phyloP scores from a whole-genome alignment of 2,888 invertebrate species.

The Lacanobia wlatinum region DNA sequence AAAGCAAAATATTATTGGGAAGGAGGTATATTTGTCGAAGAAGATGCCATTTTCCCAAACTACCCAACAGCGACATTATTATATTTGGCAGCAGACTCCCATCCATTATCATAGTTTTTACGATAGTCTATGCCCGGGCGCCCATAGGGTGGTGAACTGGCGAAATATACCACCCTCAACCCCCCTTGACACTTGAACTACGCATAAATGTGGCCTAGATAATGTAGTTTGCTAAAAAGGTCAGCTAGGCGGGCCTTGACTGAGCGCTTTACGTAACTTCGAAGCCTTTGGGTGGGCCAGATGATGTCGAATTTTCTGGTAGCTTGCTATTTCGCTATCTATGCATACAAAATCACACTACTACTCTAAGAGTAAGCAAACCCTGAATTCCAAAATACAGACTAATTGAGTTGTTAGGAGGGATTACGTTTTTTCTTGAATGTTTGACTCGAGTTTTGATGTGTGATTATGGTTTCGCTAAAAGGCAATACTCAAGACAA shows the following conservation, averaged over 20 bases:
- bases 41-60: not conserved
- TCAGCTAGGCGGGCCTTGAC: not conserved
- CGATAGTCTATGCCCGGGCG: not conserved
- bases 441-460: too few relatives aligned
- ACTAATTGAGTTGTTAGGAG: too few relatives aligned
- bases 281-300: not conserved
- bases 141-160: conserved; percentile 9
- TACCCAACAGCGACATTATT: not conserved
- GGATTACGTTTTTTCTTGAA: too few relatives aligned
- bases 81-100: conserved; percentile 16
- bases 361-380: too few relatives aligned
- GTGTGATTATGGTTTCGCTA: too few relatives aligned
- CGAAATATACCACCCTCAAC: not conserved
- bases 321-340: too few relatives aligned
- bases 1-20: too few relatives aligned
- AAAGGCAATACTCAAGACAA: too few relatives aligned
- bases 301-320: too few relatives aligned
- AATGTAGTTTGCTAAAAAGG: conserved; percentile 16
- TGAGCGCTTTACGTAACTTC: conserved; percentile 14
- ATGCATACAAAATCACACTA: too few relatives aligned
- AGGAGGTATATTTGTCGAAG: too few relatives aligned
- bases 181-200: conserved; percentile 42
- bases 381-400: too few relatives aligned
- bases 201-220: conserved; percentile 38
- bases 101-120: conserved; percentile 37